A percentile compares a stretch with the other conserved stretches of the same genome.
These are phyloP conservation scores for Melitaea athalia DNA, from an alignment of 2,888 invertebrate genomes.

Conservation along the genomic window DNA sequence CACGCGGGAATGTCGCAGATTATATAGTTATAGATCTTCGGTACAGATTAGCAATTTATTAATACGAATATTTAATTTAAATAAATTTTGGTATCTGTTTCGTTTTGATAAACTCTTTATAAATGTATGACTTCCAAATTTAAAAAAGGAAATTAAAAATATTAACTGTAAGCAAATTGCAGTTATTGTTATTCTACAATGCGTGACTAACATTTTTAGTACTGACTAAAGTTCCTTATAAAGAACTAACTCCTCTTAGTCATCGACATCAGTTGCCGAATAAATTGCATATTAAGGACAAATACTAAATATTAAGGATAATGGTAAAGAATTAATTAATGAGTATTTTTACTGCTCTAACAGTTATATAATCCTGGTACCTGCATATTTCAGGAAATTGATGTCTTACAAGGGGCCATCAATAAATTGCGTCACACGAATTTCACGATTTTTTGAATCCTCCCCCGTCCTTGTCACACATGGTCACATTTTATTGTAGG, in stretches of 20 bases:
- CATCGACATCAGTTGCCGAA: constrained; percentile 25
- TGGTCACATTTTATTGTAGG: no score
- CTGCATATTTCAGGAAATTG: no score
- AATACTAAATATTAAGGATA: background rate
- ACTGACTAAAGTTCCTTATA: constrained; percentile 20
- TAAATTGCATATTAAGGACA: constrained; percentile 6
- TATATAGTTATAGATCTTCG: constrained; percentile 8
- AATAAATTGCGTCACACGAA: no score
- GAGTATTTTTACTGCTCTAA: background rate
- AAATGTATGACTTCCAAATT: no score
- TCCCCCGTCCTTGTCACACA: no score
- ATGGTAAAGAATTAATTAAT: background rate
- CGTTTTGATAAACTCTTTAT: background rate
- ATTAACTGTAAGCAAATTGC: constrained; percentile 15
- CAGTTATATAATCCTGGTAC: background rate
- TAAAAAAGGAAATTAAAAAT: no score
- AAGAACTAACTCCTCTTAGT: constrained; percentile 25
- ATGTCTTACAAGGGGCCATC: no score
- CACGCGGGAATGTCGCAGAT: constrained; percentile 28
- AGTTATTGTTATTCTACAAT: constrained; percentile 29
- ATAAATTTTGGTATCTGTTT: background rate
- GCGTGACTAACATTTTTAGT: constrained; percentile 34
- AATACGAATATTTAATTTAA: background rate
- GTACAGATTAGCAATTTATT: constrained; percentile 3
- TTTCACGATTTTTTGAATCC: no score